Base-by-base conservation (phyloP, 2,888 invertebrate species). In the Electrophaes corylata region DNA sequence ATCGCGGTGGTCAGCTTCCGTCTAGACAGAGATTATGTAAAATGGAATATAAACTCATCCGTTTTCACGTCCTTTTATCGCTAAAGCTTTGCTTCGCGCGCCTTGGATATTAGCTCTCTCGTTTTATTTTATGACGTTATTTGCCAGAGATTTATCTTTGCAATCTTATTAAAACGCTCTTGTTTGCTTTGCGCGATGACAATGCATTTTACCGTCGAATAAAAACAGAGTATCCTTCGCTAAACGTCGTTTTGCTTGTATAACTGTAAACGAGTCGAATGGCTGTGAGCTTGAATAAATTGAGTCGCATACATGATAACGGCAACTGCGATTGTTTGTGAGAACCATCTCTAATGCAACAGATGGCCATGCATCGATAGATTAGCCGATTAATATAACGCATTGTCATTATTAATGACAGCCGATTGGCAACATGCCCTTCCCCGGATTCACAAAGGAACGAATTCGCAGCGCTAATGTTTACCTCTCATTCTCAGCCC, bases 21-120 rank as follows among this genome's bases (percentile, higher is more conserved):
- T 90, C 90, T 90, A 91, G 90, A 90, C 90, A 72, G 84, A 88
- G 88, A 88, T 90, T 88, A 89, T 83, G 85, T 78, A 81, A 86
- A 88, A 85, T 81, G 78, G 78, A 80, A 83, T 83, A 79, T 81
- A 81, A 83, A 78, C 78, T 79, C 80, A 79, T 82, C 81, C 81
- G 73, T 81, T 84, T 84, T 79, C 78, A 72, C 72, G 69, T 76
- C 73, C 74, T 75, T 83, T 84, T 86, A 84, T 81, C 78, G 79
- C 76, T 70, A 76, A 75, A 73, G 78, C 76, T 82, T 81, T 80
- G 74, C 76, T 75, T 76, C 75, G 73, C 76, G 72, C 72, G 76
- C 73, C 81, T 77, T 78, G 59, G 72, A 82, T 82, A 79, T 77
- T 74, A 78, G 76, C 72, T 72, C 67, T 71, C 67, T 78, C 73